These are phyloP conservation scores for Thereva unica DNA, from an alignment of 2,888 invertebrate genomes.

Conservation along the genomic window DNA sequence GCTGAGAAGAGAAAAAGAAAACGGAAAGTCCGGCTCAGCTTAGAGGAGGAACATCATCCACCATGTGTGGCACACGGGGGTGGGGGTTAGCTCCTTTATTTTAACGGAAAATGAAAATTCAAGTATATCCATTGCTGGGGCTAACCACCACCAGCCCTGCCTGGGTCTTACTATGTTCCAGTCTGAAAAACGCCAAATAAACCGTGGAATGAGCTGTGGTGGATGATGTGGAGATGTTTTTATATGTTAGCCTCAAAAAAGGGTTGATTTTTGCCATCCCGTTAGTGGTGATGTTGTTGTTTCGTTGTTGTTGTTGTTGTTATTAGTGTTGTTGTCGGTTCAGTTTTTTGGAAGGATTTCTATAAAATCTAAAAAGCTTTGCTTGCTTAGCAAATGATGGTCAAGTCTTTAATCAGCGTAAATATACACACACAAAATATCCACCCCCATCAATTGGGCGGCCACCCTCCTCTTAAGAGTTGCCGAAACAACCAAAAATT, in stretches of 20 bases:
- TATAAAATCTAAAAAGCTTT: constrained; percentile 31
- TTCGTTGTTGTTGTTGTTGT: constrained; percentile 1
- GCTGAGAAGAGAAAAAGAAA: constrained; percentile 12
- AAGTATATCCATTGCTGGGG: constrained; percentile 9
- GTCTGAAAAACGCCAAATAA: not conserved
- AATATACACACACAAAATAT: constrained; percentile 28
- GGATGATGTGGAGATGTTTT: not conserved
- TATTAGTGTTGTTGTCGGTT: constrained; percentile 12
- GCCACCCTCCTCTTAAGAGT: too few relatives aligned
- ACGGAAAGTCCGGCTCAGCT: constrained; percentile 6
- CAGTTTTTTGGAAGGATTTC: constrained; percentile 18
- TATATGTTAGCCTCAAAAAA: not conserved
- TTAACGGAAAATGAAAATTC: constrained; percentile 12
- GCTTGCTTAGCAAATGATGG: constrained; percentile 40
- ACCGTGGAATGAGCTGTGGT: not conserved
- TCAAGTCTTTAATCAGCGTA: constrained; percentile 41
- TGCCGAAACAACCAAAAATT: too few relatives aligned
- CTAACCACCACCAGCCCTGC: constrained; percentile 1
- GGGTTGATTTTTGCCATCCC: constrained; percentile 11
- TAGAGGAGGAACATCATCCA: not conserved
- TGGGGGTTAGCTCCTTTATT: not conserved
- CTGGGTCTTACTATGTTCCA: too few relatives aligned
- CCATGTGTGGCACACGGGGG: constrained; percentile 23
- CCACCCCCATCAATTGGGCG: too few relatives aligned
- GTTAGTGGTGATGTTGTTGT: not conserved